Conservation (phyloP, 2,113 vertebrate genomes). For the Festucalex cinctus region DNA sequence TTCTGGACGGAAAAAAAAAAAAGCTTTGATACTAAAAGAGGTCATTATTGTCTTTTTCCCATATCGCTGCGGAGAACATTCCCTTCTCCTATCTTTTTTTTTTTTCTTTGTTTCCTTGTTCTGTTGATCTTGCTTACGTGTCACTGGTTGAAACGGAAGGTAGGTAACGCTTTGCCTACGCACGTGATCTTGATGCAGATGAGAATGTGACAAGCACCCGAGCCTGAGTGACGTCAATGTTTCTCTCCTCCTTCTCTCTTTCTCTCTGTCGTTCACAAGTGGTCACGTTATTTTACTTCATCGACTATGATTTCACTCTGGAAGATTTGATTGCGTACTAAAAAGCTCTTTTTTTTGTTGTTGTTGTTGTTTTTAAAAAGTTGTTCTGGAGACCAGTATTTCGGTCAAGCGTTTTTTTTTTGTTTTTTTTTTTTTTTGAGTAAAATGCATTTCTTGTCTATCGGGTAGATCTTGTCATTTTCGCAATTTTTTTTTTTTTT, state of each 20-base stretch:
- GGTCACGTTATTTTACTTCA: constrained; percentile 55
- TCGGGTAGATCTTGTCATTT: constrained; percentile 72
- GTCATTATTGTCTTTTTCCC: constrained; percentile 95
- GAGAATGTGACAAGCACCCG: constrained; percentile 96
- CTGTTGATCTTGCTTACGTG: constrained; percentile 94
- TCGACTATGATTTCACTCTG: constrained; percentile 63
- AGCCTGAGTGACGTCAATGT: constrained; percentile 95
- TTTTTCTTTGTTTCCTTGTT: constrained; percentile 75
- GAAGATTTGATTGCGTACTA: constrained; percentile 50
- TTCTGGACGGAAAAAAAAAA: constrained; percentile 80
- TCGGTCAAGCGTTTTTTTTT: constrained; percentile 71
- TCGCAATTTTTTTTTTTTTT: too few species aligned
- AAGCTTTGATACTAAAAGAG: constrained; percentile 89
- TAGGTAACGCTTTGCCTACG: constrained; percentile 95
- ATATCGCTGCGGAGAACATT: constrained; percentile 95
- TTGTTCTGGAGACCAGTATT: constrained; percentile 81
- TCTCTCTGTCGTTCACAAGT: constrained; percentile 55
- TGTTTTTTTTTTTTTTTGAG: constrained; percentile 70
- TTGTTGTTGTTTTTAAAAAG: constrained; percentile 59
- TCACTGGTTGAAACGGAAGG: constrained; percentile 94
- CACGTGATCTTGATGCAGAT: constrained; percentile 96
- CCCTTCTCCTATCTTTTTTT: constrained; percentile 83
- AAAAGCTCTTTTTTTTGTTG: constrained; percentile 63
- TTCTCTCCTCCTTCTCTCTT: constrained; percentile 62
- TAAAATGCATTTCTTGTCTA: constrained; percentile 87